Conservation (phyloP, 2,113 vertebrate genomes). For the Lepisosteus osseus region DNA sequence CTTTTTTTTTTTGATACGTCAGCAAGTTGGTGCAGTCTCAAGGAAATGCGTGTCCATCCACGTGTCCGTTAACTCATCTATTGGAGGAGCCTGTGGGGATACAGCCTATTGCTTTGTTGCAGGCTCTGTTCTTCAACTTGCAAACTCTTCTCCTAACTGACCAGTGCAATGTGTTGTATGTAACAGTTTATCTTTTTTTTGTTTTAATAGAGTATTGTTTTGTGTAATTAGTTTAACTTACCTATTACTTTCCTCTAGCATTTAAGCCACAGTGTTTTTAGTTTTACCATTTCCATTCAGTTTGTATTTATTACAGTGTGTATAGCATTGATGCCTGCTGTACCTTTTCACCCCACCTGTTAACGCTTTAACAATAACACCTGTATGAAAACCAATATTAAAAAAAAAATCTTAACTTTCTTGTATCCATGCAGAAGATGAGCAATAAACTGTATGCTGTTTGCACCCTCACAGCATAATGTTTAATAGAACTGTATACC, state of each 20-base stretch:
- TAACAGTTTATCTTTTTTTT: background rate
- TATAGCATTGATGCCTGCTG: conserved; percentile 72
- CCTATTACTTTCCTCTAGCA: conserved; percentile 34
- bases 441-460: conserved; percentile 97
- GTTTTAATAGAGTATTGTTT: too few species aligned
- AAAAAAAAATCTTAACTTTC: conserved; percentile 57
- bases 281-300: conserved; percentile 59
- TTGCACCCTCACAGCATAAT: conserved; percentile 82
- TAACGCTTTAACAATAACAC: conserved; percentile 87
- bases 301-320: conserved; percentile 92
- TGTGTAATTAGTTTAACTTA: too few species aligned
- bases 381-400: conserved; percentile 74
- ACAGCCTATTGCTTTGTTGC: too few species aligned
- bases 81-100: too few species aligned
- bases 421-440: conserved; percentile 81
- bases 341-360: conserved; percentile 81
- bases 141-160: background rate
- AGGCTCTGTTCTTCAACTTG: too few species aligned
- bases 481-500: conserved; percentile 63
- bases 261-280: conserved; percentile 45
- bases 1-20: conserved; percentile 24
- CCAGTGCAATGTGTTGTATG: background rate
- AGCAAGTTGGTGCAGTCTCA: too few species aligned
- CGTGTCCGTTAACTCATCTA: too few species aligned
- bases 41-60: too few species aligned